Base-by-base conservation (phyloP, 2,888 invertebrate genomes). In the Andrena fulva region DNA sequence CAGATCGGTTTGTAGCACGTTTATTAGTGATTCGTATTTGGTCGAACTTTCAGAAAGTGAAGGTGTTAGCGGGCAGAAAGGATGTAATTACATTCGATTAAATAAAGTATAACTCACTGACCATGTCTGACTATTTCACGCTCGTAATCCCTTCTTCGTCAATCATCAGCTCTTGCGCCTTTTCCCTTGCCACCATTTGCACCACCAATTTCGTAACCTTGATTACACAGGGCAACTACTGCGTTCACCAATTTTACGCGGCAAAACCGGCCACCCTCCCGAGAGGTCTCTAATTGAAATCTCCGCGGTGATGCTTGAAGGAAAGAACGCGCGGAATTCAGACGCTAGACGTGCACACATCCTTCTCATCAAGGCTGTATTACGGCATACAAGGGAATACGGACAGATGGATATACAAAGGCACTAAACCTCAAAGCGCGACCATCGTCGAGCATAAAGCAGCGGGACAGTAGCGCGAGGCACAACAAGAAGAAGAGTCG, bases 311-410 rank as follows among this genome's bases (percentile, higher is more conserved):
- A 85, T 77, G 77, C 29, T 68, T 8, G 73, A 20, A 8, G 64
- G 52, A 71, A 75, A 75, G 84, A 77, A 84, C 50, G 83, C 71
- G 62, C 48, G 85, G 79, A 81, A 85, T 85, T 86, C 72, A 80
- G 71, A 69, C 54, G n/a, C 52, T 60, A 67, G 67, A 77, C 74
- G 56, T 24, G 56, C 56, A 63, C 59, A 60, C 75, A 86, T 86
- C 84, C 79, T 84, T 77, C 74, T 75, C 62, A 70, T 68, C 85
- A 86, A 84, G 86, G 83, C 76, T 85, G 82, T 62, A 50, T 84
- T 79, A 79, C 80, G 69, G 80, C 80, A 83, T 69, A 74, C 42
- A 33, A 63, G 35, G 60, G 63, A 67, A 71, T 60, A 74, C 33
- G 59, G 59, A 77, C 66, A 74, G 56, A 59, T 76, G 76, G 54